A percentile compares a stretch with the other conserved stretches of the same genome.
Conservation (phyloP, 2,113 vertebrate species). For the Tragulus kanchil region DNA sequence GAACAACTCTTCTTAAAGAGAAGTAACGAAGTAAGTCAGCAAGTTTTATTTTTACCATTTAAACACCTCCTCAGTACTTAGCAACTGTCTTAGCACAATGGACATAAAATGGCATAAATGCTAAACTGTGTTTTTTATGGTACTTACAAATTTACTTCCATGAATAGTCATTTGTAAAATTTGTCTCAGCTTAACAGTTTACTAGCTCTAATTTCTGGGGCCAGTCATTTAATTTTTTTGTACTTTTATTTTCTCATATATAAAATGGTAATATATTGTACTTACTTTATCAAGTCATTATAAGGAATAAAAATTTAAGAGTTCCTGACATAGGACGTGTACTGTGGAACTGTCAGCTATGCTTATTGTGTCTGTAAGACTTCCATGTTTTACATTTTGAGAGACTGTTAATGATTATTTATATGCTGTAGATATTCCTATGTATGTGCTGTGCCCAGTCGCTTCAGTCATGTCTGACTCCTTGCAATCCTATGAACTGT, state of each 20-base stretch:
- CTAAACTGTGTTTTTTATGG: background rate
- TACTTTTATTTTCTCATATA: background rate
- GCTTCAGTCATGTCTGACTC: too few species aligned
- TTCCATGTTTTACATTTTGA: background rate
- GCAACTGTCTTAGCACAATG: background rate
- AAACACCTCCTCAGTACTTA: background rate
- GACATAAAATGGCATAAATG: background rate
- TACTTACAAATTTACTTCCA: background rate
- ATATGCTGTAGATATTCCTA: background rate
- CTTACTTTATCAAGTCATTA: background rate
- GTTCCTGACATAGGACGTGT: background rate
- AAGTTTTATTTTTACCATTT: background rate
- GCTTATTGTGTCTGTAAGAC: background rate
- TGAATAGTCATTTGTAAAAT: background rate
- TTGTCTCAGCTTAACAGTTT: background rate
- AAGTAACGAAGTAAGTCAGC: background rate
- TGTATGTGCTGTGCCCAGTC: too few species aligned
- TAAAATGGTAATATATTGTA: background rate
- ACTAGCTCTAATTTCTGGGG: background rate
- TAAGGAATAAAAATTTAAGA: background rate
- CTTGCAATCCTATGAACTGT: too few species aligned
- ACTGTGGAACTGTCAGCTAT: background rate
- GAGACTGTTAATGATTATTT: constrained; percentile 17
- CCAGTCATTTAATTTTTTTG: background rate
- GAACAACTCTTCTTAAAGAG: background rate